Percentiles rank a stretch among this genome's conserved stretches.
Evolutionary conservation across 2,888 invertebrate species (phyloP).

Genomic region (Xestia sexstrigata): DNA sequence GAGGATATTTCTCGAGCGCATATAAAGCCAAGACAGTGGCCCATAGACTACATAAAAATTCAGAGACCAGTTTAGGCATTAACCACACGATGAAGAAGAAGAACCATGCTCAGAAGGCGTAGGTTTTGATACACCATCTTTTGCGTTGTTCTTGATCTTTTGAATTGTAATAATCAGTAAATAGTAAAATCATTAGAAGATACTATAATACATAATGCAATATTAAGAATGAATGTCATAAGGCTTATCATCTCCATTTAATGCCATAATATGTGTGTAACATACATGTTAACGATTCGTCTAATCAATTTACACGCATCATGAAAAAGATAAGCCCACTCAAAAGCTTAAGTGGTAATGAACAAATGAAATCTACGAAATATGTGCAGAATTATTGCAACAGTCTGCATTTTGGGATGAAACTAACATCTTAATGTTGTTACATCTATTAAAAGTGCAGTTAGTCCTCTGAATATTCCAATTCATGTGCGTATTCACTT

Average conservation of each 20-base stretch:
- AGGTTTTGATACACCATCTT: neutral
- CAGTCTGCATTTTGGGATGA: neutral
- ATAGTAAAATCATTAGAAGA: neutral
- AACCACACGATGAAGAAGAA: no score
- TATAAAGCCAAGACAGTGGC: no score
- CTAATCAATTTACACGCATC: conserved; percentile 34
- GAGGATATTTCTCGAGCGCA: no score
- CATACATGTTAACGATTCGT: conserved; percentile 21
- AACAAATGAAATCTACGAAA: conserved; percentile 1
- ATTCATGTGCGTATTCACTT: no score
- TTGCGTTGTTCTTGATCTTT: no score
- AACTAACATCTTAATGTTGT: neutral
- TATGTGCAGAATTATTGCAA: conserved; percentile 9
- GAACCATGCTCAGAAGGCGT: neutral
- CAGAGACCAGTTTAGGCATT: no score
- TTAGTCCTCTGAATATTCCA: neutral
- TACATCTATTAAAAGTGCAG: neutral
- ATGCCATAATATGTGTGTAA: conserved; percentile 29
- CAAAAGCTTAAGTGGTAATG: conserved; percentile 20
- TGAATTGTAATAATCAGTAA: neutral
- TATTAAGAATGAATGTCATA: neutral
- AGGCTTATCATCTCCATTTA: conserved; percentile 28
- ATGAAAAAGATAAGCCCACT: conserved; percentile 36
- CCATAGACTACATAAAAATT: no score
- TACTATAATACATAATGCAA: neutral